Base-by-base conservation (phyloP, 2,888 invertebrate species). In the Rhyacophila evoluta region DNA sequence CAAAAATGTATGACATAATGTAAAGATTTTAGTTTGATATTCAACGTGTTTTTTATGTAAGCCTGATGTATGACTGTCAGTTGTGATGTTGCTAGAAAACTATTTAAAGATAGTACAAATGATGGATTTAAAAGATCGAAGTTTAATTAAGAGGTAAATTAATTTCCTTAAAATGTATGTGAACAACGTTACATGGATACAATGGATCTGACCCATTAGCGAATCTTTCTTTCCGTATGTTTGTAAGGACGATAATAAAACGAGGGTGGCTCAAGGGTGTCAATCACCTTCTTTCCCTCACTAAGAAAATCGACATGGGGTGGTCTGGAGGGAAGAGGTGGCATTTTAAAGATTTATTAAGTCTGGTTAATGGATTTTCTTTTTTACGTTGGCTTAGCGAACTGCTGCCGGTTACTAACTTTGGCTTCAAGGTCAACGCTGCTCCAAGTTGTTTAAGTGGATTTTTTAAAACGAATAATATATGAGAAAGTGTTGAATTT, bases 241-340 rank as follows among this genome's bases (percentile, higher is more conserved):
- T 55, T 55, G 55, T 19, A 55, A 10, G 55, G 55, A 55, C 25
- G 25, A 25, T 55, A 55, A 55, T 55, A 55, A 10, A 55, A 55
- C 55, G 19, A 10, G 55, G 55, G 55, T 55, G 55, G 72, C 8
- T 71, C 36, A 12, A 39, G 75, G 70, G 41, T 41, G 36, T 70
- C 33, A 71, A 70, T 41, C 70, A 74, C 55, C 55, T 25, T 19
- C 55, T 71, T 19, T 11, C 37, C 41, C 69, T 67, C 8, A 4
- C 27, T 12, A 41, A 36, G 71, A 38, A 70, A 74, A 75, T 36
- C 33, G 74, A 33, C 75, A n/a, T 68, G 68, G 8, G 28, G 73
- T 10, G 11, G 69, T 82, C 83, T 84, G 84, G 84, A 84, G 84
- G 55, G 19, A 19, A 55, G 83, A 83, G 83, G 72, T 19, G 79